These are phyloP conservation scores for Pachypeltis micranthus DNA, from an alignment of 1,140 invertebrate species.

Conservation along the genomic window DNA sequence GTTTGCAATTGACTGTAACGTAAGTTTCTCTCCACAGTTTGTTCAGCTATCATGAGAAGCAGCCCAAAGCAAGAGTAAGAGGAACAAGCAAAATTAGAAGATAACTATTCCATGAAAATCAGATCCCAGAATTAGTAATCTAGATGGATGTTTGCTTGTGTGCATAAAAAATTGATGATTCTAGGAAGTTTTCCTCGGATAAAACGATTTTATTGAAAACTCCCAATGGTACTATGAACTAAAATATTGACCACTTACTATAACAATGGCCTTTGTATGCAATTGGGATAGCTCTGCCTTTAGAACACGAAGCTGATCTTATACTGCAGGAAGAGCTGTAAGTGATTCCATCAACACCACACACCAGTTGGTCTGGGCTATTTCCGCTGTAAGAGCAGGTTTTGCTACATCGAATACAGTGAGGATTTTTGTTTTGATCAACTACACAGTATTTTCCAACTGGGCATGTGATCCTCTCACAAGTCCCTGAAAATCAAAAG, in stretches of 20 bases:
- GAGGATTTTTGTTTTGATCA: slow-evolving; percentile 71
- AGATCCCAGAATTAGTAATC: too few relatives aligned
- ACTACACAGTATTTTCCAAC: slow-evolving; percentile 69
- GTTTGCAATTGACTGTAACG: too few relatives aligned
- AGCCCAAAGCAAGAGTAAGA: too few relatives aligned
- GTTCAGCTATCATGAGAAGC: too few relatives aligned
- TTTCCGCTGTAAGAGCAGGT: slow-evolving; percentile 44
- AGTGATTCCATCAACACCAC: slow-evolving; percentile 74
- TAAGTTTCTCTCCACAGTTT: too few relatives aligned
- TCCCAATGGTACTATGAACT: too few relatives aligned
- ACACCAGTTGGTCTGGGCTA: slow-evolving; percentile 48
- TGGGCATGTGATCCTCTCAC: slow-evolving; percentile 63
- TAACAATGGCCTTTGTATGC: slow-evolving; percentile 77
- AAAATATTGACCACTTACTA: slow-evolving; percentile 45
- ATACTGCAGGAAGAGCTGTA: slow-evolving; percentile 79
- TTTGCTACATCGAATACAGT: slow-evolving; percentile 65
- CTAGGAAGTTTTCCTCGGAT: too few relatives aligned
- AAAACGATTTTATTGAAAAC: too few relatives aligned
- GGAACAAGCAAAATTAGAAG: too few relatives aligned
- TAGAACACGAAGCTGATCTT: slow-evolving; percentile 65
- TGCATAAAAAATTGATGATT: too few relatives aligned
- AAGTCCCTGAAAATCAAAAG: slow-evolving; percentile 53
- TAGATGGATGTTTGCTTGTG: too few relatives aligned
- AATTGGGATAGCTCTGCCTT: slow-evolving; percentile 66
- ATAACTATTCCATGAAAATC: too few relatives aligned